Evolutionary conservation across 2,888 invertebrate genomes (phyloP), one percentile per base, ranked within the genome.

Genomic region (Patella pellucida): DNA sequence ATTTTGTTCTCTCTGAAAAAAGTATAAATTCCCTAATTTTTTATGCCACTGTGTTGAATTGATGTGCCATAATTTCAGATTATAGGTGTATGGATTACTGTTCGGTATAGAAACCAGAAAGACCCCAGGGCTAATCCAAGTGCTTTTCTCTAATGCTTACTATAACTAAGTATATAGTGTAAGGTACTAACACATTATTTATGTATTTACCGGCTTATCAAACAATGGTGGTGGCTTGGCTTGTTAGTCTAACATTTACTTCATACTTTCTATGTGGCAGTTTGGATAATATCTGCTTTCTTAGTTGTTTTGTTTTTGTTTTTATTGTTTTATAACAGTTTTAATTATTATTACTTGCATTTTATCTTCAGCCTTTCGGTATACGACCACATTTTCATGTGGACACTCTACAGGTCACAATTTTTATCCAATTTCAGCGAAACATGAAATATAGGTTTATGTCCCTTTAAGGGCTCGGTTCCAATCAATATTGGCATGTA

Each of bases 71-170:
- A 80, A 71, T 89, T 94, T 84, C 95, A 98, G 97, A 97, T 98
- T 93, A 94, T 97, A 92, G 97, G 97, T 93, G 96, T 96, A 84
- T 95, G 96, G 95, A 94, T 98, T 94, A 97, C 97, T 88, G 95
- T 97, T 91, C 95, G 97, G 89, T 98, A 96, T 94, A 95, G 98
- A 93, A 98, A 98, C 93, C 97, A 97, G 93, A 97, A 97, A 95
- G 97, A 97, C 93, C 97, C 97, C 89, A 94, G 96, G 87, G 96
- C 96, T 93, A 96, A 97, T 93, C 96, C 97, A 90, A 96, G 96
- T 93, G 97, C 97, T 93, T 97, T 97, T 93, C 95, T 98, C 92
- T 97, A 96, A 95, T 77, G 54, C 50, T 62, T 19, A 62, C 62
- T 62, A 62, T 23, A 23, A 23, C 19, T 62, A 62, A 16, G n/a